Base-by-base conservation (phyloP, 2,113 vertebrate species). In the Chaetops frenatus region DNA sequence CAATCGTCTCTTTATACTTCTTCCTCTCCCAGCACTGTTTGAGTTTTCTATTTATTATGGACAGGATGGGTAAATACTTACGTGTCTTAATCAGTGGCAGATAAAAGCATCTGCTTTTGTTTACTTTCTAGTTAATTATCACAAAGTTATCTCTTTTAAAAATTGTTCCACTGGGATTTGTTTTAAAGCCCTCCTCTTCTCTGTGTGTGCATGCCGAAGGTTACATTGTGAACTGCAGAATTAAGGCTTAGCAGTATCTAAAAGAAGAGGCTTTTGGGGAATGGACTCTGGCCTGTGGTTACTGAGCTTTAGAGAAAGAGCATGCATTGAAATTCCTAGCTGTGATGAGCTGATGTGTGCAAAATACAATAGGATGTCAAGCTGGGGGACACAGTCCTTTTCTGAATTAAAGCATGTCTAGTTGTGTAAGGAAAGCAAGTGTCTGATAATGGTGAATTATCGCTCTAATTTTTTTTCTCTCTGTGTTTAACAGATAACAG, bases 401-500 rank as follows among this genome's bases (percentile, higher is more conserved):
- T 31, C 53, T 89, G 53, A 61, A 47, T 70, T 22, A 54, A 38
- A 82, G 16, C 21, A 29, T n/a, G 20, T 42, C 62, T 87, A 33
- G 15, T 65, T 89, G n/a, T 70, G 47, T 64, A 83, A 61, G 69
- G 47, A 74, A 70, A 83, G 4, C 10, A 54, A 47, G 2, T 53
- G 31, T 42, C 80, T 73, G 45, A 40, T 31, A 70, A 53, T 47
- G 25, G 35, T 86, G 70, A 94, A 74, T 89, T 85, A n/a, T 15
- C 12, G 3, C 53, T 71, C 21, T 93, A 29, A 61, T 54, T 47
- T 81, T 36, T 76, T 81, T 86, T 38, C 72, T 13, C 4, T 54
- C 33, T 89, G 20, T 85, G 85, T 93, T 93, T 77, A 96, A 93
- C 94, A 99, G 99, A 97, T 99, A 94, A 98, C 99, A 90, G 98